These are phyloP conservation scores for Polypedilum pembai DNA, from an alignment of 1,140 invertebrate species.

Conservation along the genomic window DNA sequence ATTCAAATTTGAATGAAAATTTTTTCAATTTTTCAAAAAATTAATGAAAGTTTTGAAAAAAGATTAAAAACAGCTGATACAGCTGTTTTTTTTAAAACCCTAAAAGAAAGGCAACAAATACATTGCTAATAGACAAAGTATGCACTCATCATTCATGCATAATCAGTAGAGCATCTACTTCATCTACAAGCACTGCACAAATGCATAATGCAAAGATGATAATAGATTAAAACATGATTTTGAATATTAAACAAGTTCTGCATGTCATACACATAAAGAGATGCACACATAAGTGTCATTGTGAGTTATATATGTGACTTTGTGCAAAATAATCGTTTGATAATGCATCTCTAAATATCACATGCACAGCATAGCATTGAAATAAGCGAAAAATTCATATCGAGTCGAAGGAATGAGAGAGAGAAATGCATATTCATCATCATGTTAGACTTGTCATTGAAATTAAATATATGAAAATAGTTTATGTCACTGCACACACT, in stretches of 20 bases:
- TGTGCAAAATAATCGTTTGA: neutral
- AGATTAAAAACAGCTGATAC: too few relatives aligned
- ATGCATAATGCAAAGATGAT: conserved; percentile 12
- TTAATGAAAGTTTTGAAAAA: too few relatives aligned
- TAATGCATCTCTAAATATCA: neutral
- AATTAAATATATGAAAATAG: neutral
- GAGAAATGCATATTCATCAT: conserved; percentile 1
- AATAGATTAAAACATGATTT: conserved; percentile 19
- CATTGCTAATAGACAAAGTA: neutral
- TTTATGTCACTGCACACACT: neutral
- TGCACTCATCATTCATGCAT: conserved; percentile 10
- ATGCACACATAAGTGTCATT: neutral
- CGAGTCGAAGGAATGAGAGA: neutral
- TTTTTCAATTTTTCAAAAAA: too few relatives aligned
- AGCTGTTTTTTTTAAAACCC: too few relatives aligned
- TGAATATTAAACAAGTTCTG: neutral
- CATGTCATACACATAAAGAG: too few relatives aligned
- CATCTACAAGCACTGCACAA: neutral
- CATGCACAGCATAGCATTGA: too few relatives aligned
- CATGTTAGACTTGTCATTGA: conserved; percentile 2
- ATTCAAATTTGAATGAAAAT: too few relatives aligned
- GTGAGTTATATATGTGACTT: conserved; percentile 17
- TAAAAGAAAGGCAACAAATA: too few relatives aligned
- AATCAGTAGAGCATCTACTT: neutral
- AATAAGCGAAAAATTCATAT: neutral